Base-by-base conservation (phyloP, 2,797 vertebrate genomes). In the Phyllotis vaccarum region DNA sequence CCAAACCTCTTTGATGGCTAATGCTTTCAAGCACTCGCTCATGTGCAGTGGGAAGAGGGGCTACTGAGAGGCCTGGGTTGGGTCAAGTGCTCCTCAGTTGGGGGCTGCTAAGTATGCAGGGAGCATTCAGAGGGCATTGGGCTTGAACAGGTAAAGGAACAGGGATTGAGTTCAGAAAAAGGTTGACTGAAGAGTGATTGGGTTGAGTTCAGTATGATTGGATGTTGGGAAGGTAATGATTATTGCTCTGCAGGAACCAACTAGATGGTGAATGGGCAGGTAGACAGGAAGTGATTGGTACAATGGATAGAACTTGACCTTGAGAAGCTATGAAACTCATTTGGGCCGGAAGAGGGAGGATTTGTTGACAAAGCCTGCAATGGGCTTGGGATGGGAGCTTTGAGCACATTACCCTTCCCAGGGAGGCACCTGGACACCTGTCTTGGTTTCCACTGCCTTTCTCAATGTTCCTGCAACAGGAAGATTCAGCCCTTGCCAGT, bases 241-340 rank as follows among this genome's bases (percentile, higher is more conserved):
- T 13, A 9, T 54, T 82, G 29, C 54, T n/a, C 81, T 90, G n/a
- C 21, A n/a, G 46, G 58, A 40, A 56, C 46, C 34, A 56, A 40
- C 52, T 52, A 85, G 78, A n/a, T 70, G 58, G 0, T 17, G 66
- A 88, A 91, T 46, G 12, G 37, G 82, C 6, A 80, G 14, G 64
- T 87, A 21, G 76, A 60, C 54, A 89, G 92, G 90, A 95, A 94
- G 24, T 24, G 14, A 43, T 89, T 95, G 92, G 89, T 58, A 76
- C n/a, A 81, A 16, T 46, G 92, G 75, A 54, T 75, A 72, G 83
- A 92, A 88, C 76, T 91, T 91, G 95, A 62, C 87, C 66, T 88
- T 81, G 80, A 70, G 76, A 95, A 78, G 37, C 37, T 60, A 60
- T 85, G 34, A 89, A 54, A 40, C 66, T 66, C 21, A 49, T 10